phyloP scores from a whole-genome alignment of 1,140 invertebrate species.

The Rhagoletis zephyria region DNA sequence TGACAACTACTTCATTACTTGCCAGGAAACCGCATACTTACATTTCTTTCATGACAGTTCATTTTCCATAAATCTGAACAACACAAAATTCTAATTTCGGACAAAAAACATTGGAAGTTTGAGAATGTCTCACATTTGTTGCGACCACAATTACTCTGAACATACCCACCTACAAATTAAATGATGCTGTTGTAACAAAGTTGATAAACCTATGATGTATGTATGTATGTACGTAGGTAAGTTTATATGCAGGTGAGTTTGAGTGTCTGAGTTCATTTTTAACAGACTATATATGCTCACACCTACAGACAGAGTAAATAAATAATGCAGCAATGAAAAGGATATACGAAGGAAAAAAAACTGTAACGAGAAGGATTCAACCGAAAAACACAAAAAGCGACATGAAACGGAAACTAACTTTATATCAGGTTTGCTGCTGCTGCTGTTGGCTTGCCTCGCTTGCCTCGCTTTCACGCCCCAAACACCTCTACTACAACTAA shows the following conservation, averaged over 20 bases:
- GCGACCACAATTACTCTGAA: constrained; percentile 12
- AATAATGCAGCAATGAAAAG: constrained; percentile 21
- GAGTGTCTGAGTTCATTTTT: not conserved
- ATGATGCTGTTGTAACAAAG: constrained; percentile 19
- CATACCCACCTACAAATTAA: not conserved
- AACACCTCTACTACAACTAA: not conserved
- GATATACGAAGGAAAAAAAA: constrained; percentile 26
- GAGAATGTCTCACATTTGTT: not conserved
- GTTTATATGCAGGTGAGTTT: constrained; percentile 5
- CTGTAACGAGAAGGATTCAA: constrained; percentile 32
- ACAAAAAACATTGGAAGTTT: not conserved
- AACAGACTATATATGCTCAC: not conserved
- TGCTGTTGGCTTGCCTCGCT: constrained; percentile 67
- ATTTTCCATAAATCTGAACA: not conserved
- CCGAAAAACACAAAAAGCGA: constrained; percentile 60
- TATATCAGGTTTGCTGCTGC: constrained; percentile 27
- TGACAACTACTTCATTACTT: too few relatives aligned
- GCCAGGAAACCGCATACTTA: not conserved
- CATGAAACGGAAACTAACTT: constrained; percentile 69
- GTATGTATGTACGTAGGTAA: not conserved
- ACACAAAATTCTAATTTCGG: constrained; percentile 3
- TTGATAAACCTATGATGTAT: constrained; percentile 15
- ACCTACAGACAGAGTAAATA: not conserved
- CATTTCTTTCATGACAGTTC: not conserved
- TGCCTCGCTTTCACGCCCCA: constrained; percentile 60